Conservation (phyloP, 2,797 vertebrate species). For the Premnoplex brunnescens region DNA sequence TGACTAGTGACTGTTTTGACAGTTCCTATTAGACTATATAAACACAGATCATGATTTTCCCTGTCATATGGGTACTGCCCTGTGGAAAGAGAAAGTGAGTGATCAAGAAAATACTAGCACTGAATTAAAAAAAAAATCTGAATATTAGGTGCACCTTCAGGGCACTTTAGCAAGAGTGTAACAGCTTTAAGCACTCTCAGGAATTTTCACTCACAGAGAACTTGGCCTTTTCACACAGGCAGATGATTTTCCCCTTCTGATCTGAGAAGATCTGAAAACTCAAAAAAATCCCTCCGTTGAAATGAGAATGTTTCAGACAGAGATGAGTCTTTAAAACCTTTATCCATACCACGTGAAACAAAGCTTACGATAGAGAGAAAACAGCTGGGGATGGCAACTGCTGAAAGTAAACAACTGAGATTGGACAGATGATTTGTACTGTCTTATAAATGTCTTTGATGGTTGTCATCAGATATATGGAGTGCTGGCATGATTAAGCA, state of each 20-base stretch:
- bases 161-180: neutral
- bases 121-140: neutral
- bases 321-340: neutral
- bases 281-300: neutral
- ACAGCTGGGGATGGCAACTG: neutral
- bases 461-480: neutral
- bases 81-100: neutral
- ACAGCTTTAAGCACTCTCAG: neutral
- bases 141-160: neutral
- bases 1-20: neutral
- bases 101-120: neutral
- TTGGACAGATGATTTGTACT: neutral
- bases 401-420: neutral
- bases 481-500: neutral
- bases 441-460: neutral
- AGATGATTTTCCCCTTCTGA: neutral
- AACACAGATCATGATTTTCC: conserved; percentile 1
- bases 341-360: neutral
- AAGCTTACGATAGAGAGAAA: neutral
- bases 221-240: neutral
- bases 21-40: conserved; percentile 21
- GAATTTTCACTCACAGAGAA: neutral
- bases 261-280: neutral
- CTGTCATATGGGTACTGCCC: neutral
- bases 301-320: neutral